A percentile compares a stretch with the other conserved stretches of the same genome.
Evolutionary conservation across 2,888 invertebrate species (phyloP).

Genomic region (Atherix ibis): DNA sequence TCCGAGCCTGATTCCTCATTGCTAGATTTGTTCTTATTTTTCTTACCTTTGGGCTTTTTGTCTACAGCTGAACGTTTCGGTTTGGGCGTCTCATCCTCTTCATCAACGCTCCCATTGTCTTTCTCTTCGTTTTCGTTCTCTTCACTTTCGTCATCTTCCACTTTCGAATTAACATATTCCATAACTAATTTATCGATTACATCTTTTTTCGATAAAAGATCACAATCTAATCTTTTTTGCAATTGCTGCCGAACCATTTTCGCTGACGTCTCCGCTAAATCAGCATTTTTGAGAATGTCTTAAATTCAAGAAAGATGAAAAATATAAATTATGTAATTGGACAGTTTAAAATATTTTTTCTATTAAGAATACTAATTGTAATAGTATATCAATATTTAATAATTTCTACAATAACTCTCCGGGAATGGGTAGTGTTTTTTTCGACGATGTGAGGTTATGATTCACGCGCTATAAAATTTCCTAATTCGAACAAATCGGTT

Average conservation of each 20-base stretch:
- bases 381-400: no score
- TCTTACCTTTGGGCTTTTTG: constrained; percentile 11
- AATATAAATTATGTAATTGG: no score
- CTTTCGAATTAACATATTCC: constrained; percentile 45
- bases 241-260: constrained; percentile 79
- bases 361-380: no score
- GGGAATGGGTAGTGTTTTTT: no score
- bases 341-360: no score
- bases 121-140: constrained; percentile 35
- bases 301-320: constrained; percentile 19
- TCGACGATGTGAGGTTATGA: no score
- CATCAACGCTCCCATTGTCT: constrained; percentile 28
- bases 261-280: constrained; percentile 67
- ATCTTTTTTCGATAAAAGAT: constrained; percentile 62
- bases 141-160: constrained; percentile 32
- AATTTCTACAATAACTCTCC: no score
- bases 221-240: constrained; percentile 62
- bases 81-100: constrained; percentile 21
- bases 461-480: no score
- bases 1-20: constrained; percentile 26
- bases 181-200: constrained; percentile 79
- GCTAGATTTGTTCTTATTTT: constrained; percentile 16
- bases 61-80: constrained; percentile 1
- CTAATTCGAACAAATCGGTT: no score
- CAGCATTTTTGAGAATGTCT: constrained; percentile 79